phyloP scores from a whole-genome alignment of 1,140 invertebrate genomes.

The Metopolophium dirhodum region DNA sequence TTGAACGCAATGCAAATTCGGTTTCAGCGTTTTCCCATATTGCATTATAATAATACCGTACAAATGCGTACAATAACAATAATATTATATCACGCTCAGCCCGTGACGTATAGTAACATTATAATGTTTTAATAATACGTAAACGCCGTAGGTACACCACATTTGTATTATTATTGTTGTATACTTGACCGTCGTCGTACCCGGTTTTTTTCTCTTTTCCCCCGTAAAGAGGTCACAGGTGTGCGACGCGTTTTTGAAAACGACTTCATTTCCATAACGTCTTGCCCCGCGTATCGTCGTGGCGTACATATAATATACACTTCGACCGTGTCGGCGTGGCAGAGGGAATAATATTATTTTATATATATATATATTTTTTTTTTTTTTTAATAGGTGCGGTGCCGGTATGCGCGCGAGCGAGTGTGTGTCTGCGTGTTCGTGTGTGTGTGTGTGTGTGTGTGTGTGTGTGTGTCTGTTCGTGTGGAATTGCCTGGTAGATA shows the following conservation, averaged over 20 bases:
- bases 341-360: slow-evolving; percentile 33
- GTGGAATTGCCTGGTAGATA: slow-evolving; percentile 53
- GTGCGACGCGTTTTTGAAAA: slow-evolving; percentile 37
- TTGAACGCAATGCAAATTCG: background rate
- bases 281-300: slow-evolving; percentile 14
- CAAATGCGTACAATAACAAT: no score
- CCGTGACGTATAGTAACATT: background rate
- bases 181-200: background rate
- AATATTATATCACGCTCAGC: background rate
- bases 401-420: background rate
- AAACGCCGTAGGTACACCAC: background rate
- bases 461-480: slow-evolving; percentile 17
- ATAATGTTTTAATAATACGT: background rate
- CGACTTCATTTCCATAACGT: slow-evolving; percentile 57
- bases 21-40: background rate
- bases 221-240: slow-evolving; percentile 52
- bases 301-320: background rate
- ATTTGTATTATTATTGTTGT: background rate
- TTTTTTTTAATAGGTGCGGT: slow-evolving; percentile 55
- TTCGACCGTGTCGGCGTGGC: background rate
- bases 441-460: background rate
- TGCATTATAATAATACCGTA: background rate
- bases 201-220: background rate
- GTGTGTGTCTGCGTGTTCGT: background rate
- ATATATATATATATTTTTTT: background rate